Evolutionary conservation across 2,113 vertebrate genomes (phyloP), one percentile per base, ranked within the genome.

Genomic region (Oreochromis niloticus): DNA sequence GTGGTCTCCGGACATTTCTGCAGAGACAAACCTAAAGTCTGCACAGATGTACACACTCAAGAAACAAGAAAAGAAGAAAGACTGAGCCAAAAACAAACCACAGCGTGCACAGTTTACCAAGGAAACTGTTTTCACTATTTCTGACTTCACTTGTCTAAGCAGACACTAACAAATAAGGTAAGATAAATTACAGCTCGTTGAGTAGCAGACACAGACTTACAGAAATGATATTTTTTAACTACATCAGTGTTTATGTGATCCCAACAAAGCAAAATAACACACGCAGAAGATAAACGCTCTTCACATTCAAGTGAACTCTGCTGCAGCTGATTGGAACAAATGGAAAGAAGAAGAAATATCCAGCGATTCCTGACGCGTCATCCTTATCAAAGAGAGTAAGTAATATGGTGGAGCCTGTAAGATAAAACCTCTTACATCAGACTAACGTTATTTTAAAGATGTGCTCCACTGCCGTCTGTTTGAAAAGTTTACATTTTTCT

Each of bases 361-460:
- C 4, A 13, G 17, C 39, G 4, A 48, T 82, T 36, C 34, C 12
- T 36, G 63, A 27, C 56, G 7, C 0, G 1, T 79, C 32, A 0
- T 32, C 5, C 19, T 71, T 9, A 48, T 80, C 34, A 81, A 56
- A 16, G 61, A n/a, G 0, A n/a, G 9, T n/a, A 13, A 22, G 83
- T n/a, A 55, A 3, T 3, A 61, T n/a, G 9, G 4, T 14, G 24
- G 34, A 6, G 22, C 0, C 17, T 8, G n/a, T 0, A n/a, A 30
- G 11, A 30, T 4, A 55, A n/a, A 22, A 8, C 13, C 5, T 6
- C 9, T 9, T 27, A 27, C 57, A 12, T 80, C 59, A 36, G 0
- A 13, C 6, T 9, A 19, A 75, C 12, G 24, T 50, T 1, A n/a
- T 0, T 54, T 63, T 9, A 39, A 4, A 11, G 41, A 68, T 2